phyloP scores from a whole-genome alignment of 2,113 vertebrate species.

The Centrocercus urophasianus region DNA sequence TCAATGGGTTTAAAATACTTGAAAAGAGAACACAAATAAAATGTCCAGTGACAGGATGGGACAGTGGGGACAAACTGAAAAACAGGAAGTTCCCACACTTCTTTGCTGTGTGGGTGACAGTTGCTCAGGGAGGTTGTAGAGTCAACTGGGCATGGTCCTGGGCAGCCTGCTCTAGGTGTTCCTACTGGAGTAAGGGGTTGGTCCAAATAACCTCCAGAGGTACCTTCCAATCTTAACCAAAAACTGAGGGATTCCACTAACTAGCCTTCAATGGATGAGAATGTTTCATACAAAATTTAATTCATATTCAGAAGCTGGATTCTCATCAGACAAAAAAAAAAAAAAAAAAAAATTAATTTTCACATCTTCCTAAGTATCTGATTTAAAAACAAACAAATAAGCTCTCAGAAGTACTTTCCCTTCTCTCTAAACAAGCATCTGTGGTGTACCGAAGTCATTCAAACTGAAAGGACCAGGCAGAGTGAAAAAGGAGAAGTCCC shows the following conservation, averaged over 20 bases:
- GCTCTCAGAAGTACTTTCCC: neutral
- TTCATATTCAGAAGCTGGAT: neutral
- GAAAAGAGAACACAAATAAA: neutral
- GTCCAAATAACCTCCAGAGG: neutral
- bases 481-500: neutral
- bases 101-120: neutral
- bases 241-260: neutral
- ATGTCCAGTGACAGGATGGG: neutral
- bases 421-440: neutral
- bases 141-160: neutral
- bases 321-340: neutral
- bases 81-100: neutral
- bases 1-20: neutral
- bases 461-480: neutral
- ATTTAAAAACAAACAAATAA: neutral
- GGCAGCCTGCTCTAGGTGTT: neutral
- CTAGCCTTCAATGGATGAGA: neutral
- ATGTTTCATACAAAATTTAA: neutral
- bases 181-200: neutral
- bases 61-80: neutral
- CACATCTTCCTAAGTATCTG: neutral
- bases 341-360: neutral
- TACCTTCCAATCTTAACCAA: neutral
- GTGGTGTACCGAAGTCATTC: neutral
- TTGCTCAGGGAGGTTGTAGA: neutral